Base-by-base conservation (phyloP, 2,113 vertebrate genomes). In the Malurus elegans region DNA sequence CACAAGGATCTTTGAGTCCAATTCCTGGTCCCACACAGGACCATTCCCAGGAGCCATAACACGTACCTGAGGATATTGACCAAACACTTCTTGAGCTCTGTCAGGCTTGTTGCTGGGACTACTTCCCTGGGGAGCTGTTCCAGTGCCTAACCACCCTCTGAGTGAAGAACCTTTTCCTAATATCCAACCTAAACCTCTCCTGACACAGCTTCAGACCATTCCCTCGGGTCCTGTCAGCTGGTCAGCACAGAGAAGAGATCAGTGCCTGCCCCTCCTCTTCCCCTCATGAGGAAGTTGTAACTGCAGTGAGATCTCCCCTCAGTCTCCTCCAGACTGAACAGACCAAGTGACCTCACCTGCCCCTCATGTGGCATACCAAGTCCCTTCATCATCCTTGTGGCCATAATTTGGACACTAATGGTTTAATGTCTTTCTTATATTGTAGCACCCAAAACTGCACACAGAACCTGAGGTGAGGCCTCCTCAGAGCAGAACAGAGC, bases 391-490 rank as follows among this genome's bases (percentile, higher is more conserved):
- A 86, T 36, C 53, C 26, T 44, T 21, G 5, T 8, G 10, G 3
- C 36, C 10, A 1, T 26, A 31, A 21, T 51, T 58, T 51, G 20
- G 31, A 67, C 31, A 14, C 14, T 25, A 42, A 29, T 3, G 42
- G 12, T 13, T 82, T 29, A 29, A 25, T 36, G 6, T 16, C 29
- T 20, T 57, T 56, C 3, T 34, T 57, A 21, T 2, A 21, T 14
- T 36, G 36, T 26, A 3, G 2, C 2, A 3, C 36, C 45, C 25
- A 44, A 18, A 31, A 2, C 4, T 18, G 31, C 4, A 0, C 34
- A 0, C 45, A 70, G 1, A 2, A 3, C 4, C 24, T 0, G 19
- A 51, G 15, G 4, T 60, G 79, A 60, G 31, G 25, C 45, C 0
- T 1, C 45, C 36, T 31, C 79, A 60, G 45, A 0, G 2, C 61